Base-by-base conservation (phyloP, 2,113 vertebrate genomes). In the Lipophrys pholis region DNA sequence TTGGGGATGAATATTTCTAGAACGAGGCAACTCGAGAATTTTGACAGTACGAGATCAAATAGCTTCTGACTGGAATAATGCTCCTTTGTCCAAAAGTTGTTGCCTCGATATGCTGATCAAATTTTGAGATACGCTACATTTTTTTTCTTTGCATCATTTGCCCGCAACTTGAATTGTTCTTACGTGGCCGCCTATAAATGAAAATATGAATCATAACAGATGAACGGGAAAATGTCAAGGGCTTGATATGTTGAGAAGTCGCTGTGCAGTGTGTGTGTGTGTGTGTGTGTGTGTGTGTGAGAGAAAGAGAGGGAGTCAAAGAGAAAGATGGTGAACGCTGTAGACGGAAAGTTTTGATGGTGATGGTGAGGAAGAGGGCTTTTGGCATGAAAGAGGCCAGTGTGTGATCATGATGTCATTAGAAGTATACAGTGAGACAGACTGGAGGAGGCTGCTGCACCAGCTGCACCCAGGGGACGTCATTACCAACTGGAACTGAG, bases 371-470 rank as follows among this genome's bases (percentile, higher is more conserved):
- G 81, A 91, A 85, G 86, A 87, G 84, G 54, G 77, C 60, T 89
- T 82, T 89, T 86, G 89, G 86, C 86, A 88, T 90, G 87, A 91
- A 91, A 87, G 82, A 40, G 81, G 69, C 70, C 64, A 55, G 72
- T 45, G 89, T 90, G 91, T 91, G 89, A 93, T 93, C 91, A 93
- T 87, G 83, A 90, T 92, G 88, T 92, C 90, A 93, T 93, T 90
- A 93, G 88, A 78, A 87, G 87, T 73, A 90, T 91, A 82, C 84
- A 85, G 86, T 78, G 60, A 92, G 91, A 90, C 89, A 89, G 90
- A 69, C 83, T 55, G 81, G 84, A 88, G 78, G 80, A 88, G 84
- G 83, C 84, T 83, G 83, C 82, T 77, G 79, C 66, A 66, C 86
- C 30, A 66, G 65, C 81, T 70, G 39, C 73, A 90, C 91, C 91